Base-by-base conservation (phyloP, 2,113 vertebrate genomes). In the Actenoides hombroni region DNA sequence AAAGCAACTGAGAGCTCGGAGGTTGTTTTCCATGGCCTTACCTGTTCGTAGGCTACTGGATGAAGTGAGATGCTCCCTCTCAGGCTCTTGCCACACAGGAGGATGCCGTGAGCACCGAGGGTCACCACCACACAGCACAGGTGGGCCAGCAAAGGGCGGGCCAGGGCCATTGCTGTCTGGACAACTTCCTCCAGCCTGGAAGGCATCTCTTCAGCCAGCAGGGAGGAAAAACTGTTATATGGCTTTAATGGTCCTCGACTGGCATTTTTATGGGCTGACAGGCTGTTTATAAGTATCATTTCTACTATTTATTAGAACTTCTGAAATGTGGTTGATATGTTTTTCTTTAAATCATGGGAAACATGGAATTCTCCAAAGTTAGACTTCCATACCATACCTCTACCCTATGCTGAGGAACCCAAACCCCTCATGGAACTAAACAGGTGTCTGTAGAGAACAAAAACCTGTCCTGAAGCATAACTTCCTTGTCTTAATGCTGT, bases 61-160 rank as follows among this genome's bases (percentile, higher is more conserved):
- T 35, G 67, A 81, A 99, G 97, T 4, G 75, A 96, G 79, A 99
- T 92, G 3, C 97, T 97, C 56, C 97, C 98, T 59, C 69, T 97
- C 16, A 97, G 71, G 48, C 97, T 97, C 67, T 95, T 98, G 79
- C 99, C 98, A 42, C 99, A 99, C 73, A 99, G 73, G 69, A 99
- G 94, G 87, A 99, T 94, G 2, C 99, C 99, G 0, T 98, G 68
- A 7, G 97, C 53, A 0, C 99, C 98, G 0, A 99, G 97, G 20
- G 99, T 99, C 81, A 99, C 98, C 80, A 99, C 97, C 77, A 99
- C 97, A 73, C 98, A 99, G 49, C 87, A 88, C 93, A 99, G 84
- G 71, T 99, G 98, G 91, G 98, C 96, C 98, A 99, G 98, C 68
- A 99, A 98, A 67, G 99, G 99, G 95, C 95, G 95, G 24, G 98